A percentile compares a stretch with the other conserved stretches of the same genome.
Evolutionary conservation across 53 echinoderm and acorn worm genomes (phyloP).

Genomic region (Holothuria scabra): DNA sequence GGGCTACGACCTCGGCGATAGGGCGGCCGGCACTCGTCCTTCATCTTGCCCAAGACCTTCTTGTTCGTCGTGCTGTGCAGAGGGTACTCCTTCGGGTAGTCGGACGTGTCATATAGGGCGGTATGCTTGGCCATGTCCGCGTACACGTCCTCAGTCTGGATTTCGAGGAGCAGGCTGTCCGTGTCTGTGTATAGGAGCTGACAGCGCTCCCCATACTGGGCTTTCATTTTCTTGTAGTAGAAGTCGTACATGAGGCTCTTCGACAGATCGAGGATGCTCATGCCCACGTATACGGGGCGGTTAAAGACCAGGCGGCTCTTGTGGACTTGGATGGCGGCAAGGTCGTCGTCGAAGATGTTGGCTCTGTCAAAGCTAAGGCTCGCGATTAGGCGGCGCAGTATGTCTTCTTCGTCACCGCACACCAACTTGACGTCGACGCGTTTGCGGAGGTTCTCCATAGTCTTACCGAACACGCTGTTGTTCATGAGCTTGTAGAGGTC

Average conservation of each 20-base stretch:
- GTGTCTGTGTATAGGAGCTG: conserved; percentile 57
- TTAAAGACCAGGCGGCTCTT: conserved; percentile 27
- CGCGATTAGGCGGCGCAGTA: conserved; percentile 13
- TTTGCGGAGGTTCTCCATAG: conserved; percentile 54
- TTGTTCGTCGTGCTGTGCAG: conserved; percentile 45
- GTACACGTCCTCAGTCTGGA: conserved; percentile 58
- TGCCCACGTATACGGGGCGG: conserved; percentile 33
- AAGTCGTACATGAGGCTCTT: conserved; percentile 61
- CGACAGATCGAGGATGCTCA: conserved; percentile 51
- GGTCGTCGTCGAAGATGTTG: conserved; percentile 46
- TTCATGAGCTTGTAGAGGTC: conserved; percentile 68
- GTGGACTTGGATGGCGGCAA: conserved; percentile 38
- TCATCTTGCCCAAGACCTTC: conserved; percentile 57
- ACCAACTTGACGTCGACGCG: conserved; percentile 8
- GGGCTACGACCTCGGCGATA: conserved; percentile 28
- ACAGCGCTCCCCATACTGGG: conserved; percentile 23
- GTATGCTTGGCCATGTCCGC: conserved; percentile 37
- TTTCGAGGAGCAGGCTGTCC: conserved; percentile 39
- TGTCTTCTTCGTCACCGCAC: not conserved
- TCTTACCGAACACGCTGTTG: conserved; percentile 58
- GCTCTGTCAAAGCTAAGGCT: not conserved
- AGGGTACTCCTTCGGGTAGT: conserved; percentile 42
- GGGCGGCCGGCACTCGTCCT: conserved; percentile 52
- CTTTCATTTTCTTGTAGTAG: conserved; percentile 53
- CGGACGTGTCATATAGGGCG: conserved; percentile 41